phyloP scores from a whole-genome alignment of 2,888 invertebrate genomes.

The Hypomecis punctinalis region DNA sequence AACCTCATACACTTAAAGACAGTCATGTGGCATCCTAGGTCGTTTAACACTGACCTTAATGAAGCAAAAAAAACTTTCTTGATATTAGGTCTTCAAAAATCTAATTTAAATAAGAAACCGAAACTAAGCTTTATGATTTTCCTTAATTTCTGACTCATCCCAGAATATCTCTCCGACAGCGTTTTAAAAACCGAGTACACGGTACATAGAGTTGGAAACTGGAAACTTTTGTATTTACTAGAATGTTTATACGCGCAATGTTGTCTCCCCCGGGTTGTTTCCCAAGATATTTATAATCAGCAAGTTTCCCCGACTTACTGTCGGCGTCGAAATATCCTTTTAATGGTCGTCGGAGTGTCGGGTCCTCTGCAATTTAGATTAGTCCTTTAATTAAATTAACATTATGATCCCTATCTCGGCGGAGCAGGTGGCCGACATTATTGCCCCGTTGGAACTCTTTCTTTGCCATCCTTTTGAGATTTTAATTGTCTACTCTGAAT shows the following conservation, averaged over 20 bases:
- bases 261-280: slow-evolving; percentile 67
- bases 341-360: slow-evolving; percentile 82
- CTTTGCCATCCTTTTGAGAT: slow-evolving; percentile 60
- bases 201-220: slow-evolving; percentile 39
- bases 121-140: neutral
- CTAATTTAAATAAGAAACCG: too few species aligned
- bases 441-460: slow-evolving; percentile 74
- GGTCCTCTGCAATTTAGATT: slow-evolving; percentile 85
- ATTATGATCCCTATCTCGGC: slow-evolving; percentile 82
- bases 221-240: slow-evolving; percentile 59
- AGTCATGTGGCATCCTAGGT: too few species aligned
- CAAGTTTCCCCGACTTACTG: slow-evolving; percentile 78
- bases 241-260: slow-evolving; percentile 63
- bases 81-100: too few species aligned
- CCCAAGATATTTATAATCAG: slow-evolving; percentile 78
- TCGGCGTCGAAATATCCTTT: slow-evolving; percentile 81
- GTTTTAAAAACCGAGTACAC: slow-evolving; percentile 40
- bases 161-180: slow-evolving; percentile 21
- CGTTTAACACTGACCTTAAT: too few species aligned
- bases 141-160: neutral
- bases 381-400: slow-evolving; percentile 86
- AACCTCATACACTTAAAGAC: neutral
- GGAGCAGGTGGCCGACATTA: slow-evolving; percentile 81
- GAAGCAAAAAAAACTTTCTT: too few species aligned
- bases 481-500: slow-evolving; percentile 54